Conservation (phyloP, 2,113 vertebrate genomes). For the Lynx canadensis region DNA sequence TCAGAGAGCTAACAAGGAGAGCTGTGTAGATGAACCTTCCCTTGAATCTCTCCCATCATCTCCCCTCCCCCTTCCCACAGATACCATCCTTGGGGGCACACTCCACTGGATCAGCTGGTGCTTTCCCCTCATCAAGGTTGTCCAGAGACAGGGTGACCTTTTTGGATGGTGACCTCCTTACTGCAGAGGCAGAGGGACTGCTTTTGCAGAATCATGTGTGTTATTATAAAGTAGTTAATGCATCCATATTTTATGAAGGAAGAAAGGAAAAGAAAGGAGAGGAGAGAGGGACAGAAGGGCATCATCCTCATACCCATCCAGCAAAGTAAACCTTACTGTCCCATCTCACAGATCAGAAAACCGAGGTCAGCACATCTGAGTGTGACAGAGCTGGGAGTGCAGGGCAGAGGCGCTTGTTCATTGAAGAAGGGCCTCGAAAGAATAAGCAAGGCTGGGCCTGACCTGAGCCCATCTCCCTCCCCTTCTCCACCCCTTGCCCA, state of each 20-base stretch:
- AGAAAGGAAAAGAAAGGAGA: neutral
- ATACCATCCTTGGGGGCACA: no score
- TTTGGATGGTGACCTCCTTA: neutral
- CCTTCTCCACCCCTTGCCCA: neutral
- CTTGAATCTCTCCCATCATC: accelerated
- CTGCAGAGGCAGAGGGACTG: neutral
- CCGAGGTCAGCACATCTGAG: neutral
- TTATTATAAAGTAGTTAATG: neutral
- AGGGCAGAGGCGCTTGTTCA: neutral
- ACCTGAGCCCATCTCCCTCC: neutral
- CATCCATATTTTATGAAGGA: neutral
- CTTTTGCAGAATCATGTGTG: neutral
- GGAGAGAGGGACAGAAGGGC: neutral
- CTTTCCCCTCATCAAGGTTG: neutral
- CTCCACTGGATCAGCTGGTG: neutral
- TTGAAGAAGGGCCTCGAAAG: neutral
- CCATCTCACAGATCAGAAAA: neutral
- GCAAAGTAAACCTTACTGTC: neutral
- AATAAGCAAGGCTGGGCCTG: neutral
- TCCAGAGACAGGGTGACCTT: neutral
- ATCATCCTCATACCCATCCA: neutral
- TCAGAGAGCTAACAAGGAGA: neutral
- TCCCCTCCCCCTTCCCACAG: neutral
- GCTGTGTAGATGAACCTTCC: neutral
- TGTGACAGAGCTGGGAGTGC: neutral